phyloP scores from a whole-genome alignment of 2,797 vertebrate genomes.

The Huso huso region DNA sequence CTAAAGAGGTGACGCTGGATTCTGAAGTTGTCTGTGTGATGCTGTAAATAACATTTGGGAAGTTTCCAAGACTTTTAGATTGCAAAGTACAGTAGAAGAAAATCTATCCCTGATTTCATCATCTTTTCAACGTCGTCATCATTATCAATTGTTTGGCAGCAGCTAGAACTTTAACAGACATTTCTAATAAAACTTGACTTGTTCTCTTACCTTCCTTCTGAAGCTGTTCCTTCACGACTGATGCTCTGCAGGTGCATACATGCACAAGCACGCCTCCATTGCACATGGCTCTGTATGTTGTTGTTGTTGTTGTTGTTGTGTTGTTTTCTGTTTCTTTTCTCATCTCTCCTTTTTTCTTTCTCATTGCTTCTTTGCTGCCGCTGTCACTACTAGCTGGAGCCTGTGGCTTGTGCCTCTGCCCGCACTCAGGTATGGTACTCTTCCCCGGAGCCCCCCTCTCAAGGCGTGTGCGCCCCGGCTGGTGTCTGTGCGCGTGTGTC shows the following conservation, averaged over 20 bases:
- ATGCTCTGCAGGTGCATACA: neutral
- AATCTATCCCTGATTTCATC: no score
- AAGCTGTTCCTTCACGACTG: conserved; percentile 13
- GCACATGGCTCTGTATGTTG: conserved; percentile 13
- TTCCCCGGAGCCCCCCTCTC: conserved; percentile 42
- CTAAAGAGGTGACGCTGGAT: no score
- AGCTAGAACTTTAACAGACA: no score
- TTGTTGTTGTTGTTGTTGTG: conserved; percentile 13
- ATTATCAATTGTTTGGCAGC: no score
- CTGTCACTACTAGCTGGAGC: conserved; percentile 68
- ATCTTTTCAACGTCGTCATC: no score
- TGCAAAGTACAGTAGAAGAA: no score
- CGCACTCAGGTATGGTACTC: conserved; percentile 71
- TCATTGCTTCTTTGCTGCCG: conserved; percentile 46
- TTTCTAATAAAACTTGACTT: no score
- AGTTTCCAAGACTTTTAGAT: no score
- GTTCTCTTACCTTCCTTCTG: no score
- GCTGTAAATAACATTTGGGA: no score
- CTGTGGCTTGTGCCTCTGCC: conserved; percentile 47
- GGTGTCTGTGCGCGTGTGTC: conserved; percentile 69
- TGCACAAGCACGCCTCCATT: conserved; percentile 16
- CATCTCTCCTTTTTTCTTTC: conserved; percentile 39
- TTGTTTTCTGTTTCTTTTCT: conserved; percentile 24
- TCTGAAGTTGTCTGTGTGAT: no score
- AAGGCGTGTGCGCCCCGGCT: conserved; percentile 59